Percentiles rank a stretch among this genome's conserved stretches.
Evolutionary conservation across 2,113 vertebrate genomes (phyloP).

Genomic region (Odontophorus gujanensis): DNA sequence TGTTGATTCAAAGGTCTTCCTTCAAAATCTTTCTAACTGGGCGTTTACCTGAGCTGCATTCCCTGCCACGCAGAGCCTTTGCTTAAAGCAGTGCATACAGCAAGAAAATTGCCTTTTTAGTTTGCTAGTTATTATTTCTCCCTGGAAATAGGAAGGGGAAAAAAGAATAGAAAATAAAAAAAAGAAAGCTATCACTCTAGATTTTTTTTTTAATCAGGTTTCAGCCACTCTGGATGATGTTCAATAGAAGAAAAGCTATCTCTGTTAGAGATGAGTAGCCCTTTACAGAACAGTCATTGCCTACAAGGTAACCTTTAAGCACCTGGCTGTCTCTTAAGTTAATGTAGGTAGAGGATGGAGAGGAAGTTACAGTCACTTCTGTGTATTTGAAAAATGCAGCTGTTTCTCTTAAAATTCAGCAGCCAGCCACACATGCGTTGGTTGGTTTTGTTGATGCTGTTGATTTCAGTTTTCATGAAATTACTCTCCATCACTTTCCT

Average conservation of each 20-base stretch:
- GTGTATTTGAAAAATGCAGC: slow-evolving; percentile 39
- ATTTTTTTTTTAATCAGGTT: slow-evolving; percentile 51
- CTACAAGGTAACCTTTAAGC: slow-evolving; percentile 64
- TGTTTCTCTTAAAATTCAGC: slow-evolving; percentile 51
- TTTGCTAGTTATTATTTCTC: slow-evolving; percentile 41
- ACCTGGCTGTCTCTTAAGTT: slow-evolving; percentile 53
- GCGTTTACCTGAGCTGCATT: slow-evolving; percentile 43
- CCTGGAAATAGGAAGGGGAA: background rate
- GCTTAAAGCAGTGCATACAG: slow-evolving; percentile 29
- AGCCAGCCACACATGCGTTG: background rate
- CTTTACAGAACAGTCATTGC: slow-evolving; percentile 56
- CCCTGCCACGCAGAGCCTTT: background rate
- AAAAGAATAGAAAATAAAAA: accelerated
- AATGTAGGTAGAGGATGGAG: slow-evolving; percentile 60
- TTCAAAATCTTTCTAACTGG: slow-evolving; percentile 63
- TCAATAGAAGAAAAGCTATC: slow-evolving; percentile 68
- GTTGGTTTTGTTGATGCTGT: background rate
- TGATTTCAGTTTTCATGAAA: slow-evolving; percentile 19
- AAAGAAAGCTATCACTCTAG: background rate
- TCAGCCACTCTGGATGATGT: slow-evolving; percentile 59
- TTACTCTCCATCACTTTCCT: background rate
- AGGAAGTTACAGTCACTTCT: slow-evolving; percentile 46
- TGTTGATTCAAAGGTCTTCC: slow-evolving; percentile 36
- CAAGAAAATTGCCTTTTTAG: slow-evolving; percentile 46
- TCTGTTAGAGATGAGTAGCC: slow-evolving; percentile 61